These are phyloP conservation scores for Corvus cornix DNA, from an alignment of 2,113 vertebrate species.

Conservation along the genomic window DNA sequence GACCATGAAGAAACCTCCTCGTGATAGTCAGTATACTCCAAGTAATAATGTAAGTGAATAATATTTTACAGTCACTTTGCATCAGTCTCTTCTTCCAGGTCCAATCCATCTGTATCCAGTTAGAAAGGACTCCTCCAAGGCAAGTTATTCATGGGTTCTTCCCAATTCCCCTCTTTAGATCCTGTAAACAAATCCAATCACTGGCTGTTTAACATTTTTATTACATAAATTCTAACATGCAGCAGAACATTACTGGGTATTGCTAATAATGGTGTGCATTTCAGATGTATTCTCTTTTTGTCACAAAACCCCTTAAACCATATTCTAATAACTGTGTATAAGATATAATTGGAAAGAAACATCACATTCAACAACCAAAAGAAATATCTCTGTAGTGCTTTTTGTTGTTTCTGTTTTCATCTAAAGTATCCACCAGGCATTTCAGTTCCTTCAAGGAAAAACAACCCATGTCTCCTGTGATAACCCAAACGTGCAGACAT, in stretches of 20 bases:
- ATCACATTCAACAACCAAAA: slow-evolving; percentile 51
- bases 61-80: slow-evolving; percentile 40
- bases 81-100: slow-evolving; percentile 18
- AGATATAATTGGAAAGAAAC: slow-evolving; percentile 73
- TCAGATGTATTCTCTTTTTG: slow-evolving; percentile 74
- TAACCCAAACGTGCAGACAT: slow-evolving; percentile 55
- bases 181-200: slow-evolving; percentile 63
- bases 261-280: slow-evolving; percentile 71
- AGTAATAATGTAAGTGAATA: slow-evolving; percentile 42
- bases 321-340: slow-evolving; percentile 73
- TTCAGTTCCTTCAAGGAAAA: slow-evolving; percentile 67
- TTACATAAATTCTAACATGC: slow-evolving; percentile 40
- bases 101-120: slow-evolving; percentile 53
- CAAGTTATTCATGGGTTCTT: slow-evolving; percentile 53
- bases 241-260: slow-evolving; percentile 49
- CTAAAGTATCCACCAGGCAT: slow-evolving; percentile 66
- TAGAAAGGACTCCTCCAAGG: slow-evolving; percentile 54
- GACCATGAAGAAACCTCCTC: slow-evolving; percentile 12
- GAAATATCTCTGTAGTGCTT: slow-evolving; percentile 52
- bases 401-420: slow-evolving; percentile 66
- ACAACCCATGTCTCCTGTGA: slow-evolving; percentile 62
- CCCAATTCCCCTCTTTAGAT: slow-evolving; percentile 40
- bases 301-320: slow-evolving; percentile 76
- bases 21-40: neutral
- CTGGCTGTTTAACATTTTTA: slow-evolving; percentile 55